A percentile compares a stretch with the other conserved stretches of the same genome.
Evolutionary conservation across 2,797 vertebrate genomes (phyloP).

Genomic region (Lerista edwardsae): DNA sequence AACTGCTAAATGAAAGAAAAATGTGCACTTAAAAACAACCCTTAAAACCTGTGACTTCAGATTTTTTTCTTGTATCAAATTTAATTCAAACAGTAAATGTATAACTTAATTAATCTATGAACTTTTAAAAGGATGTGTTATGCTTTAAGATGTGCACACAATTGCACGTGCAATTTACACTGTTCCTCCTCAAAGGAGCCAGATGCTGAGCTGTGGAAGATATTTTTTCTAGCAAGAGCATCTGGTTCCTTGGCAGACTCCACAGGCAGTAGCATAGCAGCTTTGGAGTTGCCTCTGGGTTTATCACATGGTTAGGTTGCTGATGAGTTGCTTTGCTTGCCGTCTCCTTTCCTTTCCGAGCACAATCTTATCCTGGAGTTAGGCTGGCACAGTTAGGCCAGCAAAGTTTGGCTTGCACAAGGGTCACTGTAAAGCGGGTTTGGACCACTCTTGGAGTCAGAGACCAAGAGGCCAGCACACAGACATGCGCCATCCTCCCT

Average conservation of each 20-base stretch:
- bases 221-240: constrained; percentile 75
- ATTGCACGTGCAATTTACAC: constrained; percentile 35
- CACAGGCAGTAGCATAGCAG: constrained; percentile 54
- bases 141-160: background rate
- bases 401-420: no score
- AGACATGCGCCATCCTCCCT: no score
- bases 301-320: constrained; percentile 63
- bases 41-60: background rate
- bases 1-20: constrained; percentile 40
- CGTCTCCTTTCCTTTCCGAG: constrained; percentile 56
- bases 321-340: constrained; percentile 64
- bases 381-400: no score
- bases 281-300: constrained; percentile 62
- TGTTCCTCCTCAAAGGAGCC: constrained; percentile 51
- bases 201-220: constrained; percentile 64
- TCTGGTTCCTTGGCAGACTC: constrained; percentile 75
- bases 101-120: constrained; percentile 43
- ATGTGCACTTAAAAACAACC: background rate
- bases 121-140: constrained; percentile 12
- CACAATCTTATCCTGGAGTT: no score
- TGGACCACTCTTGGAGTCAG: no score
- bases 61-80: constrained; percentile 1
- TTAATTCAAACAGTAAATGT: background rate
- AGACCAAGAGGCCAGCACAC: no score
- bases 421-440: no score